Percentiles rank a stretch among this genome's conserved stretches.
These are phyloP conservation scores for Linurgus olivaceus DNA, from an alignment of 2,797 vertebrate species.

Conservation along the genomic window DNA sequence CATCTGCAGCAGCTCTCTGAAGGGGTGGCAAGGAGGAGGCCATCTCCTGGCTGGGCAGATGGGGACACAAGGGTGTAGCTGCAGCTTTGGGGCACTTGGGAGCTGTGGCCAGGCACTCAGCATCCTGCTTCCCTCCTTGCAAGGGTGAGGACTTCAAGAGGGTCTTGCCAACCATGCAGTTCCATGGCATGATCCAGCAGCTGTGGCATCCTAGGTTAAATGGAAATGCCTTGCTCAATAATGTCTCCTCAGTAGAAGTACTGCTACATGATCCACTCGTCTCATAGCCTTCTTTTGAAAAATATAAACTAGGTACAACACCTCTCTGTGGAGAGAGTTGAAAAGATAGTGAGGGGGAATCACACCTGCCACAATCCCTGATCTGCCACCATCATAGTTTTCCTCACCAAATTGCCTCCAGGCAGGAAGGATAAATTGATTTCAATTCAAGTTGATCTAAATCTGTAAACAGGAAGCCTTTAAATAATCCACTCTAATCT, in stretches of 20 bases:
- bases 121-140: background rate
- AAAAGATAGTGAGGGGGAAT: background rate
- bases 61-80: fast-evolving
- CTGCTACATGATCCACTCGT: background rate
- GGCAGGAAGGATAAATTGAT: conserved; percentile 27
- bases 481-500: conserved; percentile 61
- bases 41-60: background rate
- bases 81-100: fast-evolving
- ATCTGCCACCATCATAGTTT: fast-evolving
- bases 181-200: background rate
- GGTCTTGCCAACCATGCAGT: fast-evolving
- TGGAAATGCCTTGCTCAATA: background rate
- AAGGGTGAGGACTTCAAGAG: fast-evolving
- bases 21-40: fast-evolving
- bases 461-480: conserved; percentile 56
- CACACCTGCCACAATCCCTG: background rate
- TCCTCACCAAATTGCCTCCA: background rate
- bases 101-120: background rate
- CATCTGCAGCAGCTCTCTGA: background rate
- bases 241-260: background rate
- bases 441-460: conserved; percentile 43
- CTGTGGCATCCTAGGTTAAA: background rate
- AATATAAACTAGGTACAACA: background rate
- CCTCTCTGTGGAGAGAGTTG: background rate
- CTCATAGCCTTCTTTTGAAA: background rate